A percentile compares a stretch with the other conserved stretches of the same genome.
phyloP scores from a whole-genome alignment of 2,888 invertebrate species.

The Leptinotarsa peninsularis region DNA sequence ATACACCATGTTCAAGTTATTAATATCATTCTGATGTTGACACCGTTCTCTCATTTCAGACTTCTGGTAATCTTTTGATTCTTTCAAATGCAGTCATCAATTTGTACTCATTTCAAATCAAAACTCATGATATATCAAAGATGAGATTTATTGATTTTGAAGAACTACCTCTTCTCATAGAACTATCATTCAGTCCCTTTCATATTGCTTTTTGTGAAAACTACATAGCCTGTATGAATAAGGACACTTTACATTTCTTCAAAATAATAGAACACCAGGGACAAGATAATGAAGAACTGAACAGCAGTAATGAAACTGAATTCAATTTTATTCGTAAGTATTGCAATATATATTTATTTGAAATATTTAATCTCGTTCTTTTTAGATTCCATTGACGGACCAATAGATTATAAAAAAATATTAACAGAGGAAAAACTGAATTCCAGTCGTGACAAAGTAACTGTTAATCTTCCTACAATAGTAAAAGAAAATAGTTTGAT shows the following conservation, averaged over 20 bases:
- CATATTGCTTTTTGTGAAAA: slow-evolving; percentile 76
- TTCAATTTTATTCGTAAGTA: slow-evolving; percentile 60
- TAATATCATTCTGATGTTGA: not conserved
- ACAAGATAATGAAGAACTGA: slow-evolving; percentile 40
- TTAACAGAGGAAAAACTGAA: slow-evolving; percentile 57
- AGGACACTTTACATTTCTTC: slow-evolving; percentile 74
- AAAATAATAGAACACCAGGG: slow-evolving; percentile 62
- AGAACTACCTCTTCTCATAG: slow-evolving; percentile 74
- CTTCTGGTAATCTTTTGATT: slow-evolving; percentile 64
- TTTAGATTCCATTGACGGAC: slow-evolving; percentile 49
- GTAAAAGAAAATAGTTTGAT: slow-evolving; percentile 64
- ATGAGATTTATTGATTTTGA: slow-evolving; percentile 78
- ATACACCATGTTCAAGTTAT: no score
- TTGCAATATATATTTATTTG: not conserved
- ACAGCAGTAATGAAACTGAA: slow-evolving; percentile 48
- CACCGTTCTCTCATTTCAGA: slow-evolving; percentile 45
- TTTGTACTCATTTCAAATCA: slow-evolving; percentile 73
- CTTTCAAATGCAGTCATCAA: slow-evolving; percentile 64
- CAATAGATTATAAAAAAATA: slow-evolving; percentile 62
- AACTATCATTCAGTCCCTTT: slow-evolving; percentile 73
- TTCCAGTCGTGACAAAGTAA: slow-evolving; percentile 58
- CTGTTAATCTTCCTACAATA: slow-evolving; percentile 64
- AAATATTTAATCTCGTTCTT: not conserved
- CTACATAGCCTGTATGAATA: slow-evolving; percentile 74
- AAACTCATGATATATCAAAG: slow-evolving; percentile 76